phyloP scores from a whole-genome alignment of 2,888 invertebrate species.

The Meghimatium bilineatum region DNA sequence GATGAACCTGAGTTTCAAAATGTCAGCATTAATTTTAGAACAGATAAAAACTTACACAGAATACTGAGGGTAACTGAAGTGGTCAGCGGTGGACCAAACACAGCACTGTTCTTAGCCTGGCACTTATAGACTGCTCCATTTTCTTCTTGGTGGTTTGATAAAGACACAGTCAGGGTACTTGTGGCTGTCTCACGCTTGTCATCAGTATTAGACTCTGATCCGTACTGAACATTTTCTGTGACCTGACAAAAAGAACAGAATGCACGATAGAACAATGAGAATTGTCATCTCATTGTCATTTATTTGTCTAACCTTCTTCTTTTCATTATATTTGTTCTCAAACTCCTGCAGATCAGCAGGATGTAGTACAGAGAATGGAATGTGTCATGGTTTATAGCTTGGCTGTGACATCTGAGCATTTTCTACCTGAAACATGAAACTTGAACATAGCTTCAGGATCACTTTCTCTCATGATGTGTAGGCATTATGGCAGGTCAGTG shows the following conservation, averaged over 20 bases:
- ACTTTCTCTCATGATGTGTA: too few relatives aligned
- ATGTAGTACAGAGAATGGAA: too few relatives aligned
- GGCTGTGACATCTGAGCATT: too few relatives aligned
- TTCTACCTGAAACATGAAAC: too few relatives aligned
- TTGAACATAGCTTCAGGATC: too few relatives aligned
- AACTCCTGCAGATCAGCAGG: too few relatives aligned
- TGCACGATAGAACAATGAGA: neutral
- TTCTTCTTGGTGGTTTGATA: conserved; percentile 86
- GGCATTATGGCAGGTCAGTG: too few relatives aligned
- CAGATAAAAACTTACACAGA: conserved; percentile 86
- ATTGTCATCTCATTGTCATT: neutral
- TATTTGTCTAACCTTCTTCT: neutral
- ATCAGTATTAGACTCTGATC: conserved; percentile 66
- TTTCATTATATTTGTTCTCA: too few relatives aligned
- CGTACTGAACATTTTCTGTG: conserved; percentile 88
- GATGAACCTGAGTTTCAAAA: neutral
- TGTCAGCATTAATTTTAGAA: neutral
- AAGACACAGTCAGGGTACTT: conserved; percentile 88
- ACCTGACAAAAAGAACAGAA: conserved; percentile 33
- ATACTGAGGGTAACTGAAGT: conserved; percentile 91
- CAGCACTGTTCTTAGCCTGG: conserved; percentile 93
- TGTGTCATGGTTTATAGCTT: too few relatives aligned
- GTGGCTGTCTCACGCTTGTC: conserved; percentile 77
- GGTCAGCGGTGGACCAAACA: conserved; percentile 87
- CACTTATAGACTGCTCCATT: conserved; percentile 95